These are phyloP conservation scores for Zaprionus lineosus DNA, from an alignment of 2,888 invertebrate genomes.

Conservation along the genomic window DNA sequence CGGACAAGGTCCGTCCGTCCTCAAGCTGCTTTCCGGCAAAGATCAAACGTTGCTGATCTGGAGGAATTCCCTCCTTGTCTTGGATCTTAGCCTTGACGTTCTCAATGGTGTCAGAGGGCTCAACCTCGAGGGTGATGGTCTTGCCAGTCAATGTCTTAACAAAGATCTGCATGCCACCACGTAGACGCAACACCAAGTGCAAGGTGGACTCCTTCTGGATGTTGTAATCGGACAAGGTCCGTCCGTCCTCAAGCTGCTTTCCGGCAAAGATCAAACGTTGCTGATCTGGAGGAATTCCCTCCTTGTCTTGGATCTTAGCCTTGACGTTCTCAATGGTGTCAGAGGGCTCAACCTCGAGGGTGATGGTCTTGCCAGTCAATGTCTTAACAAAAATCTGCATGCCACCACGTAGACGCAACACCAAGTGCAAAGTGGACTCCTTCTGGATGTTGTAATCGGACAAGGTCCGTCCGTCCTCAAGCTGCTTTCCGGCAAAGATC, in stretches of 20 bases:
- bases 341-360: slow-evolving; percentile 69
- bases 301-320: slow-evolving; percentile 59
- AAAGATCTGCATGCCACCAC: slow-evolving; percentile 44
- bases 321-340: slow-evolving; percentile 52
- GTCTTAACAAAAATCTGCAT: slow-evolving; percentile 76
- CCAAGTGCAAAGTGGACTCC: slow-evolving; percentile 56
- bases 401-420: slow-evolving; percentile 71
- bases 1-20: slow-evolving; percentile 40
- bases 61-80: slow-evolving; percentile 44
- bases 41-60: slow-evolving; percentile 47
- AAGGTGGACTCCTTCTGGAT: slow-evolving; percentile 51
- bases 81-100: slow-evolving; percentile 42
- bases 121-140: slow-evolving; percentile 48
- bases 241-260: slow-evolving; percentile 42
- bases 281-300: slow-evolving; percentile 50
- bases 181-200: slow-evolving; percentile 39
- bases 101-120: slow-evolving; percentile 38
- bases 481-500: slow-evolving; percentile 71
- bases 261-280: slow-evolving; percentile 47
- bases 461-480: slow-evolving; percentile 67
- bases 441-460: slow-evolving; percentile 57
- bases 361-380: slow-evolving; percentile 74
- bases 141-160: slow-evolving; percentile 45
- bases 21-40: slow-evolving; percentile 43
- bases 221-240: slow-evolving; percentile 41